phyloP scores from a whole-genome alignment of 2,113 vertebrate species.

The Dolichallabes microphthalmus region DNA sequence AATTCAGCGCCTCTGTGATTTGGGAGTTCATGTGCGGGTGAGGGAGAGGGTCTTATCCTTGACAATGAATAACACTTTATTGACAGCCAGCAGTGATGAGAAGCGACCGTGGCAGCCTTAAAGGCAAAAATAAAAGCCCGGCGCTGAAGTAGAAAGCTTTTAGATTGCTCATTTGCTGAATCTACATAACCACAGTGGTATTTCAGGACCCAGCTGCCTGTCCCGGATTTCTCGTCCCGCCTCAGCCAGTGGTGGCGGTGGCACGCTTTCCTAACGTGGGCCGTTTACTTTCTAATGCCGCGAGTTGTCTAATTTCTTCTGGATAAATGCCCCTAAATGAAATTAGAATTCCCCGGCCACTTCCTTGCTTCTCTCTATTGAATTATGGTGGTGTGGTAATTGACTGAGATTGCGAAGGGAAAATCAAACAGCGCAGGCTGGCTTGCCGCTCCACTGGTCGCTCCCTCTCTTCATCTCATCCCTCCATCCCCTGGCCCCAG shows the following conservation, averaged over 20 bases:
- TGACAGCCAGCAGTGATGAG: slow-evolving; percentile 68
- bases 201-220: slow-evolving; percentile 10
- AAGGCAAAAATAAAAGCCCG: slow-evolving; percentile 63
- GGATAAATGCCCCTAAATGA: slow-evolving; percentile 69
- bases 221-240: background rate
- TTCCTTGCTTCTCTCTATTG: slow-evolving; percentile 67
- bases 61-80: slow-evolving; percentile 62
- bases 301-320: slow-evolving; percentile 67
- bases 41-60: slow-evolving; percentile 62
- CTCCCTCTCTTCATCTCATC: slow-evolving; percentile 17
- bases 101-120: slow-evolving; percentile 58
- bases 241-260: slow-evolving; percentile 28
- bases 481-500: slow-evolving; percentile 35
- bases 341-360: slow-evolving; percentile 69
- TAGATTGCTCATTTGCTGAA: slow-evolving; percentile 42
- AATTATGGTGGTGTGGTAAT: slow-evolving; percentile 65
- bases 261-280: slow-evolving; percentile 38
- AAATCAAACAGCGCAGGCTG: slow-evolving; percentile 46
- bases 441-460: slow-evolving; percentile 13
- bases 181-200: slow-evolving; percentile 55
- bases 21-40: slow-evolving; percentile 69
- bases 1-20: slow-evolving; percentile 69
- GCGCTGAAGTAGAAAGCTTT: slow-evolving; percentile 37
- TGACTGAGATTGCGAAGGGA: slow-evolving; percentile 65
- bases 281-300: slow-evolving; percentile 54